These are phyloP conservation scores for Gandaritis pyraliata DNA, from an alignment of 2,888 invertebrate genomes.

Conservation along the genomic window DNA sequence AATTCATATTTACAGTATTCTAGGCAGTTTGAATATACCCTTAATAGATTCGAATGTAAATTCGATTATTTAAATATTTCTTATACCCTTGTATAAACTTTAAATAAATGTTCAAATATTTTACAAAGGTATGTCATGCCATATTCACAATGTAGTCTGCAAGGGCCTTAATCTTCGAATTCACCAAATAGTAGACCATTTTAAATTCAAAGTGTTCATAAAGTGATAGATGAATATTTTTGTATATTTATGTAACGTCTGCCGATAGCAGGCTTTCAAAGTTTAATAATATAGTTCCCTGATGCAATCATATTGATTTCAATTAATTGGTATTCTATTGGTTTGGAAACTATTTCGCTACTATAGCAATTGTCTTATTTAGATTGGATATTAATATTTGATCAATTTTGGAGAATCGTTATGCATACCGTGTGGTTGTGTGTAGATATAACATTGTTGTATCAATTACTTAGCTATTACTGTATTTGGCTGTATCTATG, in stretches of 20 bases:
- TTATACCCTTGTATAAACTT: slow-evolving; percentile 23
- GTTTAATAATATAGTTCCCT: slow-evolving; percentile 57
- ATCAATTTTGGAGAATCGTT: slow-evolving; percentile 35
- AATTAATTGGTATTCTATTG: slow-evolving; percentile 7
- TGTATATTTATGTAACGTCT: slow-evolving; percentile 62
- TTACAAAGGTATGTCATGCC: slow-evolving; percentile 28
- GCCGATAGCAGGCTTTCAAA: slow-evolving; percentile 56
- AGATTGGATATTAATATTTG: slow-evolving; percentile 12
- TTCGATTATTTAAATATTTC: slow-evolving; percentile 34
- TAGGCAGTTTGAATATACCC: slow-evolving; percentile 18
- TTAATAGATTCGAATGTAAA: slow-evolving; percentile 28
- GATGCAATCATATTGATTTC: slow-evolving; percentile 38
- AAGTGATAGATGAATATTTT: slow-evolving; percentile 82
- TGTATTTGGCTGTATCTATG: slow-evolving; percentile 7
- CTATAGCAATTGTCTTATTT: slow-evolving; percentile 10
- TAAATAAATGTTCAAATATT: slow-evolving; percentile 31
- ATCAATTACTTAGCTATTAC: background rate
- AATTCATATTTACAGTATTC: slow-evolving; percentile 33
- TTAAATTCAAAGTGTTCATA: slow-evolving; percentile 80
- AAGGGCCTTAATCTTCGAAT: slow-evolving; percentile 50
- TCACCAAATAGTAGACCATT: slow-evolving; percentile 74
- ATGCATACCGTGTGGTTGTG: slow-evolving; percentile 6
- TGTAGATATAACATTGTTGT: background rate
- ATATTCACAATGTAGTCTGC: slow-evolving; percentile 30
- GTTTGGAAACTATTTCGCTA: slow-evolving; percentile 10